These are phyloP conservation scores for Myxocyprinus asiaticus DNA, from an alignment of 2,113 vertebrate species.

Conservation along the genomic window DNA sequence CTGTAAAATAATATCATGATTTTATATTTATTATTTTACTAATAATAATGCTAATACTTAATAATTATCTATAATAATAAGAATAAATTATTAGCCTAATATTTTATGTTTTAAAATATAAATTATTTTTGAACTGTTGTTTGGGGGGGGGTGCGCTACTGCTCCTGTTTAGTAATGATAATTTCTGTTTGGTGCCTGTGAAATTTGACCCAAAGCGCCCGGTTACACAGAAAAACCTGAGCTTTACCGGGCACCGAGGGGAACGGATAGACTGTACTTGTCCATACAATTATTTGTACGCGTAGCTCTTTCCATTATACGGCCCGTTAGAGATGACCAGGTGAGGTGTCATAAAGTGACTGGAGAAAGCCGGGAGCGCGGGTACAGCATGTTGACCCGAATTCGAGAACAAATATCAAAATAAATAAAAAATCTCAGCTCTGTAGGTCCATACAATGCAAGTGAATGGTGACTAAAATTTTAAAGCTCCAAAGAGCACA, in stretches of 20 bases:
- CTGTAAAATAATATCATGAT: too few relatives aligned
- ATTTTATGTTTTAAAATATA: too few relatives aligned
- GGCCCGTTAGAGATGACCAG: slow-evolving; percentile 79
- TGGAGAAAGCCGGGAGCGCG: slow-evolving; percentile 81
- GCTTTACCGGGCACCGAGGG: slow-evolving; percentile 78
- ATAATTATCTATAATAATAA: too few relatives aligned
- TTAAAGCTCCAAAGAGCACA: too few relatives aligned
- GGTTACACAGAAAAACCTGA: slow-evolving; percentile 93
- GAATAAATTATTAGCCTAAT: too few relatives aligned
- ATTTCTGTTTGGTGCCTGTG: slow-evolving; percentile 96
- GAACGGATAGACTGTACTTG: slow-evolving; percentile 78
- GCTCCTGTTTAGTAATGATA: slow-evolving; percentile 98
- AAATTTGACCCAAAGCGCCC: slow-evolving; percentile 93
- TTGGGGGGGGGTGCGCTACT: too few relatives aligned
- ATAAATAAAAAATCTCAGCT: too few relatives aligned
- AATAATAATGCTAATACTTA: too few relatives aligned
- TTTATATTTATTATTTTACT: too few relatives aligned
- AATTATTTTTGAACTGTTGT: too few relatives aligned
- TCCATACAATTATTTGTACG: slow-evolving; percentile 82
- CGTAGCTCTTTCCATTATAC: slow-evolving; percentile 76
- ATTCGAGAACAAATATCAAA: slow-evolving; percentile 82
- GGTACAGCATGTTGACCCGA: slow-evolving; percentile 80
- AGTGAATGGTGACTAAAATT: too few relatives aligned
- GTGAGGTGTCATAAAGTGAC: slow-evolving; percentile 83
- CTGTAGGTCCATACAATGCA: too few relatives aligned